A percentile compares a stretch with the other conserved stretches of the same genome.
phyloP scores from a whole-genome alignment of 2,113 vertebrate species.

The Phodopus roborovskii region DNA sequence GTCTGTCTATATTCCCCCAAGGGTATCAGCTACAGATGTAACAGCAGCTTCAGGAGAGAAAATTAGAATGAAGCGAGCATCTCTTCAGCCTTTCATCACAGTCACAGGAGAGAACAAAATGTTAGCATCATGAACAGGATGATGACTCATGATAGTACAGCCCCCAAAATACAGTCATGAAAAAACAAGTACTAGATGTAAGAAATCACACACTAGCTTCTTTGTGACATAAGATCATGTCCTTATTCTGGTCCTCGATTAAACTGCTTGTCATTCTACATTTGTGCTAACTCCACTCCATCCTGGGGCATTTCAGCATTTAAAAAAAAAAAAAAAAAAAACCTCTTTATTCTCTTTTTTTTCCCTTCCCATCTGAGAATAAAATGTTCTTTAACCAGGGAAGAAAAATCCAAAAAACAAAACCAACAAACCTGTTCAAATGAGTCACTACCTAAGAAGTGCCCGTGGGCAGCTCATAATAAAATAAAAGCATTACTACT shows the following conservation, averaged over 20 bases:
- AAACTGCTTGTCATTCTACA: conserved; percentile 51
- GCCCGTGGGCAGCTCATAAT: conserved; percentile 75
- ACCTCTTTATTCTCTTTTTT: background rate
- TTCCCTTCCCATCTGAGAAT: conserved; percentile 65
- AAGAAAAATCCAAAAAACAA: background rate
- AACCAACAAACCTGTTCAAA: conserved; percentile 23
- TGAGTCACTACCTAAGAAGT: conserved; percentile 78
- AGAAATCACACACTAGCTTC: conserved; percentile 48
- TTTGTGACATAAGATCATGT: conserved; percentile 12
- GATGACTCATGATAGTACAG: conserved; percentile 66
- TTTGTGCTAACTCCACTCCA: conserved; percentile 44
- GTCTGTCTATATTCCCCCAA: background rate
- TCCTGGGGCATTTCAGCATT: conserved; percentile 11
- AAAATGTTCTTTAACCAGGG: conserved; percentile 76
- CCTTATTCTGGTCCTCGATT: conserved; percentile 57
- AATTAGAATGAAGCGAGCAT: conserved; percentile 68
- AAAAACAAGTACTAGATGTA: conserved; percentile 31
- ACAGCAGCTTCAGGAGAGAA: conserved; percentile 56
- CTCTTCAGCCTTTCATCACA: conserved; percentile 41
- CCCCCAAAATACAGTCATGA: conserved; percentile 42
- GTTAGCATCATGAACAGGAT: conserved; percentile 44
- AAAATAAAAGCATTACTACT: conserved; percentile 78
- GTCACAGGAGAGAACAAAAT: conserved; percentile 66
- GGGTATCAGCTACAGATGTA: conserved; percentile 9
- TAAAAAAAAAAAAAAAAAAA: too few species aligned